Percentiles rank a stretch among this genome's conserved stretches.
Evolutionary conservation across 1,140 invertebrate genomes (phyloP).

Genomic region (Alviniconcha marisindica): DNA sequence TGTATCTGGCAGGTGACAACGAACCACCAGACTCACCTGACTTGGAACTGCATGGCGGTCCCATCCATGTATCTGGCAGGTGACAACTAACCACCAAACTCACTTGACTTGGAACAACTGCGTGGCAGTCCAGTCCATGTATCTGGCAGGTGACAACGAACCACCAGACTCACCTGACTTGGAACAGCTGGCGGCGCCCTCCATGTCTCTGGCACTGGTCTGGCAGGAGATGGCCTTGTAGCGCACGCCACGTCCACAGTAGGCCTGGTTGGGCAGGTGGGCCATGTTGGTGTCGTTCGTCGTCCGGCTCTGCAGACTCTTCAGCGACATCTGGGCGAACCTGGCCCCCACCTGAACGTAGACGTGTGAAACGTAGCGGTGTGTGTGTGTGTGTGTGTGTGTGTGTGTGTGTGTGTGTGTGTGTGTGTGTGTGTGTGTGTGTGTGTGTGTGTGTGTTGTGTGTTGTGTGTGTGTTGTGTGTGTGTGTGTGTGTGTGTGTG

Average conservation of each 20-base stretch:
- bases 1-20: too few relatives aligned
- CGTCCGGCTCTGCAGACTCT: conserved; percentile 23
- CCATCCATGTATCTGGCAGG: too few relatives aligned
- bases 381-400: conserved; percentile 19
- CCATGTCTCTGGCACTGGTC: conserved; percentile 71
- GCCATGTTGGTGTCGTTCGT: conserved; percentile 42
- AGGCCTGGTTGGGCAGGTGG: conserved; percentile 46
- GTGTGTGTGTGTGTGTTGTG: too few relatives aligned
- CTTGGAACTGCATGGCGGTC: too few relatives aligned
- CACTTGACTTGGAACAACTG: too few relatives aligned
- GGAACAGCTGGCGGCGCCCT: conserved; percentile 60
- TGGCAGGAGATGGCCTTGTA: conserved; percentile 74
- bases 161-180: conserved; percentile 39
- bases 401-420: neutral
- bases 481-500: too few relatives aligned
- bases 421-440: neutral
- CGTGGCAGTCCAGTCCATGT: too few relatives aligned
- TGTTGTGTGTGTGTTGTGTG: too few relatives aligned
- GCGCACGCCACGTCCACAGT: conserved; percentile 74
- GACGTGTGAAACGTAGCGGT: neutral
- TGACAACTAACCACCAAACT: too few relatives aligned
- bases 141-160: too few relatives aligned
- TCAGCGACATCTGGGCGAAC: conserved; percentile 49
- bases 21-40: too few relatives aligned
- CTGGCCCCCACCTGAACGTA: neutral